Percentiles rank a stretch among this genome's conserved stretches.
phyloP scores from a whole-genome alignment of 2,113 vertebrate genomes.

The Irena cyanogastra region DNA sequence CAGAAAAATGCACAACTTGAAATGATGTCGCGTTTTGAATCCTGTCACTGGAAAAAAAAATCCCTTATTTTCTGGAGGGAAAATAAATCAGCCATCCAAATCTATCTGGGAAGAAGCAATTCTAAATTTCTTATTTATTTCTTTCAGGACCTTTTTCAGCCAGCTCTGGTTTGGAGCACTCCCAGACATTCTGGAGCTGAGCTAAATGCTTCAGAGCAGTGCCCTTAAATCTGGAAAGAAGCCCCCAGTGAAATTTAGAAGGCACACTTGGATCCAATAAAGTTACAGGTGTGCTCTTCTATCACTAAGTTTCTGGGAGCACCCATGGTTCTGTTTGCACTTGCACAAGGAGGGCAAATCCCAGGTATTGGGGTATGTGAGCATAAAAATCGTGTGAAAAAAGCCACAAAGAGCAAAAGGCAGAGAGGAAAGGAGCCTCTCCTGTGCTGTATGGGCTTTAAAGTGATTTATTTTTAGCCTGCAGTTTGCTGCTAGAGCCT shows the following conservation, averaged over 20 bases:
- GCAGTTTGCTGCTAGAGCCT: background rate
- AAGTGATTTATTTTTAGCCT: background rate
- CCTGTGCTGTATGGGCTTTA: background rate
- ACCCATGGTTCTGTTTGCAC: accelerated
- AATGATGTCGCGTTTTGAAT: background rate
- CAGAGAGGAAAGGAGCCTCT: background rate
- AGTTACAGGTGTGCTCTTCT: background rate
- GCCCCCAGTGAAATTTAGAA: background rate
- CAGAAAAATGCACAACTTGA: background rate
- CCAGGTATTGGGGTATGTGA: background rate
- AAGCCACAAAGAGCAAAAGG: background rate
- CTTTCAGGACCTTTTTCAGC: background rate
- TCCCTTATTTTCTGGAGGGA: background rate
- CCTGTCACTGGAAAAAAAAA: constrained; percentile 21
- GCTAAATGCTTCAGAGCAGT: background rate
- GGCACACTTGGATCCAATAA: background rate
- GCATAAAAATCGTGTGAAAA: background rate
- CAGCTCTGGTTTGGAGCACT: background rate
- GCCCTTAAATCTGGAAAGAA: background rate
- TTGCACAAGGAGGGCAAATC: background rate
- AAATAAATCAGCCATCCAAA: background rate
- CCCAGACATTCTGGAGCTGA: background rate
- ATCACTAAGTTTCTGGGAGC: accelerated
- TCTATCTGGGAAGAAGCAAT: background rate
- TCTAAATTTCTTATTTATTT: constrained; percentile 5